Evolutionary conservation across 1,140 invertebrate species (phyloP), one percentile per base, ranked within the genome.

Genomic region (Pseudomyrmex sp.): DNA sequence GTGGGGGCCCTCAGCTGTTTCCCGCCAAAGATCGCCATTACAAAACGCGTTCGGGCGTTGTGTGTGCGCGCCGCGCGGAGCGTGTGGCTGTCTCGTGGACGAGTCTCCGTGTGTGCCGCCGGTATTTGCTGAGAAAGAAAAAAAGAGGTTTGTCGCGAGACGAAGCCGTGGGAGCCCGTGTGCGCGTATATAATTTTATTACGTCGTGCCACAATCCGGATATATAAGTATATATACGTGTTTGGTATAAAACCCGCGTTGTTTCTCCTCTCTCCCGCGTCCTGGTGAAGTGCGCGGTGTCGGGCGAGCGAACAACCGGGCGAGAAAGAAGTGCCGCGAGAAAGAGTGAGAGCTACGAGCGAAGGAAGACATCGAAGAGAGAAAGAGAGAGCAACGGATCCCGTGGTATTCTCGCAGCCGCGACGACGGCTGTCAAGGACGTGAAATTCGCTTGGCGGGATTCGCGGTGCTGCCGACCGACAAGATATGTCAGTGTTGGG

Each of bases 1-100:
- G 89, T 89, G 91, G 92, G 91, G 91, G 94, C 93, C 93, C 95
- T 96, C 95, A 96, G 95, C 95, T 96, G 95, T 96, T 96, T 96
- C 95, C 95, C 95, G 95, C 95, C 95, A 95, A 95, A 95, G 94
- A 93, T 93, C 94, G 95, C 95, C 95, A 95, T 94, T 95, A 95
- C 95, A 95, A 95, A 95, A 95, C 90, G 86, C 90, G 90, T 85
- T 91, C 88, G 90, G 88, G 91, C 90, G 91, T 93, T 91, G 91
- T 92, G 91, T 90, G 89, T 91, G 88, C 86, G 86, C 85, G 86
- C 83, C 86, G 85, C 88, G 87, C 66, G 76, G 66, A 80, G 76
- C 76, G 83, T 84, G 90, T 91, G 90, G 85, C 87, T 92, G 88
- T 88, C 83, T 72, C 86, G 90, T 91, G 88, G 88, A 91, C 85